A percentile compares a stretch with the other conserved stretches of the same genome.
Conservation (phyloP, 1,140 invertebrate genomes). For the Gonioctena quinquepunctata region DNA sequence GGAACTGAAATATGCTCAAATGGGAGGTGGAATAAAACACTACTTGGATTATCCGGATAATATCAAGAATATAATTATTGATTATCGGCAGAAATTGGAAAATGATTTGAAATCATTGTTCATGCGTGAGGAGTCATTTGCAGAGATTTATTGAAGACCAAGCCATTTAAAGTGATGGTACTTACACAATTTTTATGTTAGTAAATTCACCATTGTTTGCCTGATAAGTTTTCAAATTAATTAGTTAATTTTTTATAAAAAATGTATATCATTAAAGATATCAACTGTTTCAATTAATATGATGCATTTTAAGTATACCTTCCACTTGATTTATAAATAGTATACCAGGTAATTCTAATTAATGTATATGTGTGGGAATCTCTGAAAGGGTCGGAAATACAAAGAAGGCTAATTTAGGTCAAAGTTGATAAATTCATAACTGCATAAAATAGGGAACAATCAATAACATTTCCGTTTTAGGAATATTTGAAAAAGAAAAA, state of each 20-base stretch:
- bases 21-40: slow-evolving; percentile 3
- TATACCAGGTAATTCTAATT: no score
- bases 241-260: background rate
- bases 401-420: no score
- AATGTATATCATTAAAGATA: background rate
- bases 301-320: no score
- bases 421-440: no score
- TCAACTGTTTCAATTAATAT: no score
- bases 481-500: no score
- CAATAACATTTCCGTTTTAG: no score
- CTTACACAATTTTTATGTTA: background rate
- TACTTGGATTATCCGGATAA: background rate
- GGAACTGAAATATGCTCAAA: slow-evolving; percentile 15
- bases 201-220: no score
- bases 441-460: no score
- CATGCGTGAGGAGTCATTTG: background rate
- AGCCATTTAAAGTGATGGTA: background rate
- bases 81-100: background rate
- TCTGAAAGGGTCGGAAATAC: no score
- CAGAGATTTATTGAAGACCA: background rate
- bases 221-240: background rate
- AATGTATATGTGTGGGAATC: no score
- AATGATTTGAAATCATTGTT: slow-evolving; percentile 1
- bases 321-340: no score
- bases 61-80: background rate